phyloP scores from a whole-genome alignment of 2,797 vertebrate species.

The Lepus oiostolus region DNA sequence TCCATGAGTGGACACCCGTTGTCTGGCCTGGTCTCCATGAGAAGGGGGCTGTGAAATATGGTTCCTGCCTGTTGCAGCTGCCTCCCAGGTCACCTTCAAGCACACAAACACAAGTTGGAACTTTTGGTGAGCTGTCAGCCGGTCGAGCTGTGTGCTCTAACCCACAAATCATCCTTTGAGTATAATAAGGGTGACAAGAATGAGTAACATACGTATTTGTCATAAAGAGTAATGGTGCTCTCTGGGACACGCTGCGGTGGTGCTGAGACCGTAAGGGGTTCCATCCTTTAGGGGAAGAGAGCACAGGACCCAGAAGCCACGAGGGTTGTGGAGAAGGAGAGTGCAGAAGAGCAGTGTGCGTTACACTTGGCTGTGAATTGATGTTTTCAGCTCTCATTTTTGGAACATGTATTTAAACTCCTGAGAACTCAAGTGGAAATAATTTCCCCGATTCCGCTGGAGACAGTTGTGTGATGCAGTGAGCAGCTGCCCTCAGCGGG shows the following conservation, averaged over 20 bases:
- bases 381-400: constrained; percentile 73
- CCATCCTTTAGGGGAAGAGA: background rate
- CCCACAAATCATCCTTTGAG: background rate
- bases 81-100: background rate
- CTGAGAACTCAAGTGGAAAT: constrained; percentile 72
- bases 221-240: background rate
- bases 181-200: background rate
- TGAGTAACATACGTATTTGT: background rate
- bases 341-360: background rate
- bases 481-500: constrained; percentile 10
- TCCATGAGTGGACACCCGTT: background rate
- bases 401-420: constrained; percentile 73
- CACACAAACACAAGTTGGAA: background rate
- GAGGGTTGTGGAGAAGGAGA: background rate
- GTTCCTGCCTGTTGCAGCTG: background rate
- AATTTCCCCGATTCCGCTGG: constrained; percentile 40
- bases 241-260: background rate
- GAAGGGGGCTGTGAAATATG: background rate
- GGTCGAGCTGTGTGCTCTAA: background rate
- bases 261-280: background rate
- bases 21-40: background rate
- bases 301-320: background rate
- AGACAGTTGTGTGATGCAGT: background rate
- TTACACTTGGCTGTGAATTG: constrained; percentile 71
- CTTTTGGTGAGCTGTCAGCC: background rate